A percentile compares a stretch with the other conserved stretches of the same genome.
Evolutionary conservation across 2,797 vertebrate genomes (phyloP).

Genomic region (Darevskia mixta): DNA sequence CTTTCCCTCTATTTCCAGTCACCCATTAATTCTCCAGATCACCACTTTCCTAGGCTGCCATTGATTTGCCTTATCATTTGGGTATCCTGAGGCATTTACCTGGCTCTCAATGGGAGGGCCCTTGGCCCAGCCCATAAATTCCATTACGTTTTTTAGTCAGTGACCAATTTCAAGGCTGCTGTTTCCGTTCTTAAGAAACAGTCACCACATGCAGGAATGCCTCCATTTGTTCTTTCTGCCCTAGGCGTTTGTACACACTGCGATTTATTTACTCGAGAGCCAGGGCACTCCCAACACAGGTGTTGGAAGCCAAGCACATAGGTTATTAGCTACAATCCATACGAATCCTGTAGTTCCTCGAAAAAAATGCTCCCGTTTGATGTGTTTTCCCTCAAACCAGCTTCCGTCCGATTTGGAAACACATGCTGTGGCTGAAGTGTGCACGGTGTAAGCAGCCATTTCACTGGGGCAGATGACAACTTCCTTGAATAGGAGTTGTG

Average conservation of each 20-base stretch:
- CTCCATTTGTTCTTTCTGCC: not conserved
- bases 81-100: conserved; percentile 61
- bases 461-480: too few species aligned
- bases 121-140: conserved; percentile 50
- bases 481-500: too few species aligned
- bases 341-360: too few species aligned
- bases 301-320: too few species aligned
- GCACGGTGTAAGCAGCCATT: too few species aligned
- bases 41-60: conserved; percentile 45
- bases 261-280: too few species aligned
- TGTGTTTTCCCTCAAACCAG: not conserved
- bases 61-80: conserved; percentile 64
- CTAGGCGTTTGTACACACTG: not conserved
- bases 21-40: conserved; percentile 43
- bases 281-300: too few species aligned
- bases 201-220: not conserved
- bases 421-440: not conserved
- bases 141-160: conserved; percentile 10
- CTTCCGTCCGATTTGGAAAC: not conserved
- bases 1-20: conserved; percentile 60
- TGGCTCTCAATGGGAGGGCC: conserved; percentile 37
- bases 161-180: not conserved
- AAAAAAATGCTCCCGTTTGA: too few species aligned
- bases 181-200: conserved; percentile 35
- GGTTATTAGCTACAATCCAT: too few species aligned